Percentiles rank a stretch among this genome's conserved stretches.
Evolutionary conservation across 1,140 invertebrate genomes (phyloP).

Genomic region (Ooceraea biroi): DNA sequence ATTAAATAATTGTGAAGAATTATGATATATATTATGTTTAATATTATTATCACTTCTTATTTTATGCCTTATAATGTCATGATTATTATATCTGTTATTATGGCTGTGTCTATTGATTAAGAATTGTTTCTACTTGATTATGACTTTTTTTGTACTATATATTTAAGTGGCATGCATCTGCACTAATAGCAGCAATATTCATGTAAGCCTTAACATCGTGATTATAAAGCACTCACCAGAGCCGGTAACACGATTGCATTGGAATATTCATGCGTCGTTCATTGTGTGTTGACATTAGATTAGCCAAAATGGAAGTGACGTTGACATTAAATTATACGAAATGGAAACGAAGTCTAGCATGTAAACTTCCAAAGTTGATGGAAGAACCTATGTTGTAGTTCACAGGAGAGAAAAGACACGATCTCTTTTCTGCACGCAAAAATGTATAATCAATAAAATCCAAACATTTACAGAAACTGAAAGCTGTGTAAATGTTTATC

Average conservation of each 20-base stretch:
- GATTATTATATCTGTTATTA: no score
- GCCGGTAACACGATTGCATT: conserved; percentile 18
- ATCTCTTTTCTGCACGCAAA: neutral
- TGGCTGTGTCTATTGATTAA: no score
- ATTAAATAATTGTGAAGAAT: no score
- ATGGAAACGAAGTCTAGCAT: conserved; percentile 26
- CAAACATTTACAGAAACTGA: neutral
- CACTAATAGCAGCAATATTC: neutral
- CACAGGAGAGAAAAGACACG: neutral
- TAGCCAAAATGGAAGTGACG: conserved; percentile 30
- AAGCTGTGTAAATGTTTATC: conserved; percentile 1
- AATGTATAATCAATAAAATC: neutral
- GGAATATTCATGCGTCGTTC: conserved; percentile 50
- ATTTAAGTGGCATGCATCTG: neutral
- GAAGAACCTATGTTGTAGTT: neutral
- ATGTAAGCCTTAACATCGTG: conserved; percentile 13
- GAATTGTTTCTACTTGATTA: no score
- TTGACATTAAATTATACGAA: conserved; percentile 39
- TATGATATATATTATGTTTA: no score
- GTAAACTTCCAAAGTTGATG: conserved; percentile 9
- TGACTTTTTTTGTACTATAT: no score
- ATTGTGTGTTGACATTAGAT: conserved; percentile 48
- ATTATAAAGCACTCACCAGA: conserved; percentile 36
- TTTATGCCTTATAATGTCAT: no score
- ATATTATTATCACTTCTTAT: no score